Evolutionary conservation across 2,888 invertebrate species (phyloP), one percentile per base, ranked within the genome.

Genomic region (Congeria kusceri): DNA sequence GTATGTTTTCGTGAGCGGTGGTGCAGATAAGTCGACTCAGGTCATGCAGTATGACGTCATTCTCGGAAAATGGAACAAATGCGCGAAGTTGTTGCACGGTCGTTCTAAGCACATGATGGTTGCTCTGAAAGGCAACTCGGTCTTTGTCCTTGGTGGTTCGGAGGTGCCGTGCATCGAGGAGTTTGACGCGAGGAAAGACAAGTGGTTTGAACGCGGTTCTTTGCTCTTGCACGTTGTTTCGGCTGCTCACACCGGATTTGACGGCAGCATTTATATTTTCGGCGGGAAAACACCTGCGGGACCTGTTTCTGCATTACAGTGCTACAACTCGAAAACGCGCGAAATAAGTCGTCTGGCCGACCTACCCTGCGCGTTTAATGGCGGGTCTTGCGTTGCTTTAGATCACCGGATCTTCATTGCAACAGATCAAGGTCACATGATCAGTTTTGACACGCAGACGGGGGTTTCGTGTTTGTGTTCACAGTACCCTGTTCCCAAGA

Each of bases 391-490:
- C 5, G 83, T 80, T 44, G 72, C 72, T 20, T 64, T 77, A 20
- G 62, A 67, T 23, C 59, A 80, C 28, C 46, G 39, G 5, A 77
- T 83, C 18, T 83, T 69, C 56, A 80, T 83, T 49, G 80, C 83
- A 25, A 73, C 83, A 11, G 69, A 72, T 32, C 80, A 83, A 69
- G 80, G 83, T 72, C 83, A 83, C 62, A 68, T 83, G 75, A 77
- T 83, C 7, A 53, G 75, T 28, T 83, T 80, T 27, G 75, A 83
- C n/a, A 71, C 80, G 3, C 18, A 29, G 4, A 53, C 65, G 15
- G 77, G 80, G 0, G 28, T 32, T 20, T 74, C 80, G 5, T 39
- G 65, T 18, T 63, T 80, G 0, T 83, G 83, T 47, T 49, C 77
- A 20, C 71, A 75, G 20, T 80, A 83, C 29, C 83, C 83, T 1